Base-by-base conservation (phyloP, 2,888 invertebrate species). In the Rhimphoctona megacephalus region DNA sequence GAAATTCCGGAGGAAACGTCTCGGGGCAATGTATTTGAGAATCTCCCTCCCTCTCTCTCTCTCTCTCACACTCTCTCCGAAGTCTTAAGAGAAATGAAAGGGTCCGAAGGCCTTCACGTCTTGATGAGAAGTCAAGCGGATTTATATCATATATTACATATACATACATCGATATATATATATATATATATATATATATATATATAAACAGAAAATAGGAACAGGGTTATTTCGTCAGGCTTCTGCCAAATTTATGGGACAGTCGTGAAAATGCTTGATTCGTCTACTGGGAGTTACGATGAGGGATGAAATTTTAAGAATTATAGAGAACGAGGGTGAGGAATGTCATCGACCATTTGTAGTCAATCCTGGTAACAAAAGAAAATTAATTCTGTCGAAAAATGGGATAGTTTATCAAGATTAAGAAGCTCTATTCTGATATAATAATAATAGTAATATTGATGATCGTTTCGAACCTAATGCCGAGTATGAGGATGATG, bases 81-180 rank as follows among this genome's bases (percentile, higher is more conserved):
- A 30, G 61, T 61, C 30, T 61, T 30, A 30, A 69, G 76, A 33
- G 82, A 69, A 76, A 82, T 76, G 76, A 76, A 82, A 54, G 74
- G 39, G 43, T 72, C 73, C 73, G 30, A 69, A 61, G 33, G 77
- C 70, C 70, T 49, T 83, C 70, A 72, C 83, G 83, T 83, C 70
- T 77, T 78, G 77, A 83, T 78, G 83, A 83, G 77, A 83, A 77
- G 77, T 83, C 77, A 67, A 74, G 67, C 74, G 54, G 52, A 67
- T 67, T 67, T 67, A 49, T 33, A 52, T 73, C 49, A 67, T 57
- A 57, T 22, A 46, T 72, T 52, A 30, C 52, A n/a, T 25, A 33
- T 30, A 64, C 19, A 64, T 76, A 66, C 30, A 39, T 33, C 30
- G 17, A 43, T 66, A 17, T 33, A 33, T 61, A 43, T n/a, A 25